Evolutionary conservation across 2,797 vertebrate species (phyloP).

Genomic region (Epinephelus coioides): DNA sequence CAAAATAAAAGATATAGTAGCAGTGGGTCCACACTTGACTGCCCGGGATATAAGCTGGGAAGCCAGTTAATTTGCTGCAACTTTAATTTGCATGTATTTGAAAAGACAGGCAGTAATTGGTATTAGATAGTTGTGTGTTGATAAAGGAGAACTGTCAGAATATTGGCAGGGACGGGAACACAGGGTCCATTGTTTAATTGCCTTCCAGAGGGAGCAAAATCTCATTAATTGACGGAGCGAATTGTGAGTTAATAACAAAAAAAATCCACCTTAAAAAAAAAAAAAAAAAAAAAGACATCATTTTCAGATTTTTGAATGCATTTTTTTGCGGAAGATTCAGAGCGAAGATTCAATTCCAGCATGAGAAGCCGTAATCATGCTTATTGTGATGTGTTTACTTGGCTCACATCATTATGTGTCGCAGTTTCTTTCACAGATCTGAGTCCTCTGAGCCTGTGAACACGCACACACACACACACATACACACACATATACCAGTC

Average conservation of each 20-base stretch:
- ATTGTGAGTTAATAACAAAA: slow-evolving; percentile 54
- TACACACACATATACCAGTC: slow-evolving; percentile 20
- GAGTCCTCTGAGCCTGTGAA: slow-evolving; percentile 21
- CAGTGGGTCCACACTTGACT: slow-evolving; percentile 66
- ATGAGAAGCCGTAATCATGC: slow-evolving; percentile 22
- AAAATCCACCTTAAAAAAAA: slow-evolving; percentile 41
- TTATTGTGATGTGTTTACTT: slow-evolving; percentile 49
- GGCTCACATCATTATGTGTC: slow-evolving; percentile 44
- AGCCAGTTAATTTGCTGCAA: slow-evolving; percentile 78
- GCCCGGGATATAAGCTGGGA: slow-evolving; percentile 73
- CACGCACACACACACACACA: slow-evolving; percentile 6
- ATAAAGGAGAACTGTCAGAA: slow-evolving; percentile 66
- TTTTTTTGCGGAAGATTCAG: slow-evolving; percentile 25
- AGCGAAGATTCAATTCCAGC: slow-evolving; percentile 19
- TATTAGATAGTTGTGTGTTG: slow-evolving; percentile 74
- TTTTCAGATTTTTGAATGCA: slow-evolving; percentile 40
- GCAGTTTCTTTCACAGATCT: slow-evolving; percentile 27
- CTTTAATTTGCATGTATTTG: slow-evolving; percentile 80
- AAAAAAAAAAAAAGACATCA: slow-evolving; percentile 32
- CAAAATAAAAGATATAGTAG: slow-evolving; percentile 68
- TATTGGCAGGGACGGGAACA: slow-evolving; percentile 66
- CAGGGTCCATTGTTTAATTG: slow-evolving; percentile 74
- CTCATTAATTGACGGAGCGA: slow-evolving; percentile 65
- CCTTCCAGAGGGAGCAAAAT: slow-evolving; percentile 62
- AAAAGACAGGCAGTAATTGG: slow-evolving; percentile 82